Percentiles rank a stretch among this genome's conserved stretches.
These are phyloP conservation scores for Columba guinea DNA, from an alignment of 2,797 vertebrate species.

Conservation along the genomic window DNA sequence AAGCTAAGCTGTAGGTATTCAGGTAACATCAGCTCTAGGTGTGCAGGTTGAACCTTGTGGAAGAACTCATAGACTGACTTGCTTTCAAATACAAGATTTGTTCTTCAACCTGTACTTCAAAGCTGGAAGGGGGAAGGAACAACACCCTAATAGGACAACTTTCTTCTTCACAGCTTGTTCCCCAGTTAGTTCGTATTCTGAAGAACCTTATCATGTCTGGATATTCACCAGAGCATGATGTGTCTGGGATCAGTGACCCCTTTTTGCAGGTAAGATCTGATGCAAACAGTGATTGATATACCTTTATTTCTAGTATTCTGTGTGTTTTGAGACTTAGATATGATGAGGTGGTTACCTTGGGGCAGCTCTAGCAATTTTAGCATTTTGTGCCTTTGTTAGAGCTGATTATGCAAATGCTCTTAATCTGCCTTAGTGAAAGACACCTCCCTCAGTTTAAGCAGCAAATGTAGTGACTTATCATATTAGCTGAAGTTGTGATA, in stretches of 20 bases:
- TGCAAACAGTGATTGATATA: neutral
- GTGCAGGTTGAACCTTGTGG: neutral
- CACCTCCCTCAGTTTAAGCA: neutral
- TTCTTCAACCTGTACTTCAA: neutral
- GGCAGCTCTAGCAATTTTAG: neutral
- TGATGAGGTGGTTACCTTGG: neutral
- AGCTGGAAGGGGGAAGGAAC: neutral
- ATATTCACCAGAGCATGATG: constrained; percentile 99
- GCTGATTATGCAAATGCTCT: neutral
- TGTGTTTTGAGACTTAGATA: neutral
- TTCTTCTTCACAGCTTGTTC: constrained; percentile 89
- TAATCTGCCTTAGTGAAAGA: neutral
- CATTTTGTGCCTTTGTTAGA: neutral
- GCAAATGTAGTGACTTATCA: neutral
- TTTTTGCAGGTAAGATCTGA: constrained; percentile 91
- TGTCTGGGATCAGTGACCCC: constrained; percentile 99
- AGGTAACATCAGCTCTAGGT: neutral
- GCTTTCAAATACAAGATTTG: neutral
- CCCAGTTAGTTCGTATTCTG: constrained; percentile 98
- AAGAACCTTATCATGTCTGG: constrained; percentile 99
- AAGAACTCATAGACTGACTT: neutral
- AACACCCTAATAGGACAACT: constrained; percentile 12
- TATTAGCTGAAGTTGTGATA: neutral
- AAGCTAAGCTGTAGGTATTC: neutral
- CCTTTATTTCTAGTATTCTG: neutral